Base-by-base conservation (phyloP, 2,888 invertebrate genomes). In the Caenorhabditis panamensis region DNA sequence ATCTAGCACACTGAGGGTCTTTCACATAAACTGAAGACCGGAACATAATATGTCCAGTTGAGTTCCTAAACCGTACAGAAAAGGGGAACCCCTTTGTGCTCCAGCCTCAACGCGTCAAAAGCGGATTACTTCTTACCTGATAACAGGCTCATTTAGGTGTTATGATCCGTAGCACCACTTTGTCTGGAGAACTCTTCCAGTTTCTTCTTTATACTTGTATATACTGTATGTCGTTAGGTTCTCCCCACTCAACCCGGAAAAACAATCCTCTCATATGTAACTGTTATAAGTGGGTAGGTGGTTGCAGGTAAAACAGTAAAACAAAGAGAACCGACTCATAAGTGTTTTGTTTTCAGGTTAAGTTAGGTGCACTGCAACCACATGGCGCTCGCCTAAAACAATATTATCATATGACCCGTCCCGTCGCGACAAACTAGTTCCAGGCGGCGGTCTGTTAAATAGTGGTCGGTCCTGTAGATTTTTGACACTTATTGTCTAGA, bases 391-490 rank as follows among this genome's bases (percentile, higher is more conserved):
- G 59, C 59, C 41, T 75, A 66, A 66, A 75, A 75, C 75, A 75
- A 75, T 47, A 73, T 73, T 73, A 66, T 73, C 73, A 73, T 66
- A 53, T 75, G 75, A 75, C 66, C 18, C 56, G n/a, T n/a, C n/a
- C n/a, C n/a, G n/a, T n/a, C 2, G 18, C 20, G 53, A 41, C 5
- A 58, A 28, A 75, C 66, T 67, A 20, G 75, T 66, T 75, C 44
- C 59, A 67, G 61, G 22, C 26, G 61, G 11, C 63, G 26, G 47
- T 53, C 41, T 44, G 20, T 0, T 18, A 26, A 54, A 63, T 28
- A 51, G 51, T 41, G 22, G 47, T 56, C n/a, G 24, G 26, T 31
- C n/a, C n/a, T n/a, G 28, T 18, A 9, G 5, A 28, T 37, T 22
- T 37, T 31, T 36, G 18, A 13, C 5, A n/a, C 16, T 47, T 18